A percentile compares a stretch with the other conserved stretches of the same genome.
Conservation (phyloP, 2,113 vertebrate genomes). For the Heterocephalus glaber region DNA sequence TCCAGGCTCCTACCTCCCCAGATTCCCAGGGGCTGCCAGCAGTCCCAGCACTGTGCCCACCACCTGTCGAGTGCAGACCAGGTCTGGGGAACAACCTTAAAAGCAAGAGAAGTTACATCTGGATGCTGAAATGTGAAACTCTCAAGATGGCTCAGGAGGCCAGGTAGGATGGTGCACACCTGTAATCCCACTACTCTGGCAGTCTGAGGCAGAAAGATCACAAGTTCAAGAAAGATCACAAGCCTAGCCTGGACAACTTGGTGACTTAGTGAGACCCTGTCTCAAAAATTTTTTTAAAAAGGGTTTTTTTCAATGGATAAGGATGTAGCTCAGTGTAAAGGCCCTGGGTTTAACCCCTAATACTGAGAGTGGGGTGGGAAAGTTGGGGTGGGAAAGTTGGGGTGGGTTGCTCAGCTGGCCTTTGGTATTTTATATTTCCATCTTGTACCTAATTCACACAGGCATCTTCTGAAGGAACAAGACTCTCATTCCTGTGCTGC, state of each 20-base stretch:
- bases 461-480: background rate
- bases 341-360: background rate
- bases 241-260: background rate
- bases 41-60: background rate
- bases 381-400: background rate
- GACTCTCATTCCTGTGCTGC: background rate
- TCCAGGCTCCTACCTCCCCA: background rate
- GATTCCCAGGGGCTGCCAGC: slow-evolving; percentile 54
- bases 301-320: too few relatives aligned
- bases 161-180: background rate
- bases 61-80: background rate
- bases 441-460: slow-evolving; percentile 43
- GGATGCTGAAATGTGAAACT: background rate
- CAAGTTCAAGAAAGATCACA: too few relatives aligned
- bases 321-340: background rate
- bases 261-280: background rate
- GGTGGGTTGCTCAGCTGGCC: background rate
- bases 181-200: background rate
- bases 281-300: background rate
- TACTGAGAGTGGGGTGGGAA: background rate
- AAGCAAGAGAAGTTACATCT: background rate
- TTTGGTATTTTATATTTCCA: slow-evolving; percentile 13
- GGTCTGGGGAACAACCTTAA: background rate
- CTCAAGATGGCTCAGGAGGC: slow-evolving; percentile 16
- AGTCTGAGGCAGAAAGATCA: background rate